These are phyloP conservation scores for Holotrichia oblita DNA, from an alignment of 1,140 invertebrate species.

Conservation along the genomic window DNA sequence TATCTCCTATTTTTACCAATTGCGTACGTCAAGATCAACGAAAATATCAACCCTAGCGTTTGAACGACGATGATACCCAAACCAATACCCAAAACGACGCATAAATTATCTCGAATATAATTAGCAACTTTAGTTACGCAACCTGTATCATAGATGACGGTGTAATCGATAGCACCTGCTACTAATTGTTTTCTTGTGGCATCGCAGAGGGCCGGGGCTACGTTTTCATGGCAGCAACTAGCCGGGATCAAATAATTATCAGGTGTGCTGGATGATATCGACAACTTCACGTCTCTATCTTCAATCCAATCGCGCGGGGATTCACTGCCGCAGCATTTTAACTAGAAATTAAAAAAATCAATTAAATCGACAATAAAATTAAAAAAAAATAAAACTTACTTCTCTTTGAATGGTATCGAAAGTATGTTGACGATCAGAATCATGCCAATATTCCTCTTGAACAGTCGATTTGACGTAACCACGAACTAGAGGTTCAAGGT, in stretches of 20 bases:
- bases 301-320: conserved; percentile 76
- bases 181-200: conserved; percentile 53
- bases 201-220: conserved; percentile 56
- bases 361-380: conserved; percentile 41
- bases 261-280: conserved; percentile 50
- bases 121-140: conserved; percentile 77
- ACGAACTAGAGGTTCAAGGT: conserved; percentile 71
- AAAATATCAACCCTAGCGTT: conserved; percentile 80
- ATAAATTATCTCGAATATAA: conserved; percentile 68
- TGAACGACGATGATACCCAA: conserved; percentile 74
- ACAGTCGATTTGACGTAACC: conserved; percentile 72
- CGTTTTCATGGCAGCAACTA: conserved; percentile 61
- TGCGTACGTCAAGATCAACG: conserved; percentile 81
- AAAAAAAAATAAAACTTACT: conserved; percentile 61
- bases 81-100: conserved; percentile 71
- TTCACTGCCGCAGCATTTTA: conserved; percentile 77
- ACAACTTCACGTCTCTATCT: conserved; percentile 62
- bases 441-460: conserved; percentile 73
- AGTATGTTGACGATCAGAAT: conserved; percentile 68
- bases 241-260: conserved; percentile 62
- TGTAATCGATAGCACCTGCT: conserved; percentile 50
- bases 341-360: conserved; percentile 61
- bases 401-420: conserved; percentile 76
- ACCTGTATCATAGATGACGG: conserved; percentile 67
- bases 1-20: conserved; percentile 73